phyloP scores from a whole-genome alignment of 2,797 vertebrate species.

The Sternotherus odoratus region DNA sequence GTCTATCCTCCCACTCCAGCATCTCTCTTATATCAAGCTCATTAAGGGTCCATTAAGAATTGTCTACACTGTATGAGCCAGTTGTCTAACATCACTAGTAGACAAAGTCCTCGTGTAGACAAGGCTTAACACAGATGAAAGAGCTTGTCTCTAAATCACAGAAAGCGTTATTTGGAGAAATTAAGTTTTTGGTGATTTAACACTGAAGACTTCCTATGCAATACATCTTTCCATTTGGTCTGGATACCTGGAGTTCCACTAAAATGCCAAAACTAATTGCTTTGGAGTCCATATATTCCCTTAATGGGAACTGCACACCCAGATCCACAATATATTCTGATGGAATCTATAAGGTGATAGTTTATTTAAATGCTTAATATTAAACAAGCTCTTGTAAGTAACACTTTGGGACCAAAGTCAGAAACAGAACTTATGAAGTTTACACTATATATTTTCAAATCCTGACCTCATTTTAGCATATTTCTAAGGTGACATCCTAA shows the following conservation, averaged over 20 bases:
- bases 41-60: background rate
- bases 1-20: background rate
- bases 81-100: background rate
- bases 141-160: background rate
- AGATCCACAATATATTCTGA: background rate
- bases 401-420: background rate
- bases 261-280: background rate
- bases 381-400: background rate
- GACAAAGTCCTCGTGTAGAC: background rate
- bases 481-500: background rate
- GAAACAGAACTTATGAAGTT: background rate
- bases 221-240: background rate
- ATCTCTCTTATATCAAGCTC: background rate
- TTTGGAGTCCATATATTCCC: background rate
- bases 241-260: background rate
- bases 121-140: background rate
- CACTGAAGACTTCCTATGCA: background rate
- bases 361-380: background rate
- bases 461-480: background rate
- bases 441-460: background rate
- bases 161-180: background rate
- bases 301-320: background rate
- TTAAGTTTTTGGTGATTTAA: background rate
- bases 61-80: background rate
- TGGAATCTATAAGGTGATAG: no score